Evolutionary conservation across 2,797 vertebrate genomes (phyloP), one percentile per base, ranked within the genome.

Genomic region (Hemibagrus guttatus): DNA sequence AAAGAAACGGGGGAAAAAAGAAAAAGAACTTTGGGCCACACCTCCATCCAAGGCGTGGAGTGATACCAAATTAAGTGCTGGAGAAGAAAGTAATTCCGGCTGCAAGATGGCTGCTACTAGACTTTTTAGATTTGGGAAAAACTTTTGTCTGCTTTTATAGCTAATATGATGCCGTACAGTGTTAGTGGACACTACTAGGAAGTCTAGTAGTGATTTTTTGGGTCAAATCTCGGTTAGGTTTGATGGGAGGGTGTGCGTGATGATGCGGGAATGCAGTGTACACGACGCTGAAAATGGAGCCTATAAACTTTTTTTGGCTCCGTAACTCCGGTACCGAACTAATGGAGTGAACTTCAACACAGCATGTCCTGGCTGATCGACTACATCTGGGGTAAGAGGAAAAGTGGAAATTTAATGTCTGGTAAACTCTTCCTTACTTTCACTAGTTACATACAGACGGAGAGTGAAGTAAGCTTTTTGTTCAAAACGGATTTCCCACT

Each of bases 11-110:
- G 1, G 9, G 6, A 17, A n/a, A 69, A 35, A 35, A 9, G 13
- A 19, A 42, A 68, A 68, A 54, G n/a, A 35, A 68, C 23, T 66
- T 56, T 71, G 28, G 82, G 66, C 82, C 82, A 71, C 82, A 42
- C 49, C 66, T 84, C 82, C 66, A 71, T 84, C 82, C 82, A 58
- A 84, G 66, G 82, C 66, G 66, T 84, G 82, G 82, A 84, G 66
- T 58, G 82, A 84, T 84, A 84, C 82, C 82, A 84, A 84, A 84
- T 84, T 83, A 84, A 84, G 82, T 84, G 3, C 82, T 71, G 35
- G 66, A 84, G 82, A 84, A 72, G 66, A 84, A 84, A 84, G 82
- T 84, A 59, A 71, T 58, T 46, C 71, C 78, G 28, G 21, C 35
- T n/a, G 54, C 74, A 84, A 84, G 68, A 84, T 84, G 82, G 52